Conservation (phyloP, 2,888 invertebrate species). For the Sinopyrophorus schimmeli region DNA sequence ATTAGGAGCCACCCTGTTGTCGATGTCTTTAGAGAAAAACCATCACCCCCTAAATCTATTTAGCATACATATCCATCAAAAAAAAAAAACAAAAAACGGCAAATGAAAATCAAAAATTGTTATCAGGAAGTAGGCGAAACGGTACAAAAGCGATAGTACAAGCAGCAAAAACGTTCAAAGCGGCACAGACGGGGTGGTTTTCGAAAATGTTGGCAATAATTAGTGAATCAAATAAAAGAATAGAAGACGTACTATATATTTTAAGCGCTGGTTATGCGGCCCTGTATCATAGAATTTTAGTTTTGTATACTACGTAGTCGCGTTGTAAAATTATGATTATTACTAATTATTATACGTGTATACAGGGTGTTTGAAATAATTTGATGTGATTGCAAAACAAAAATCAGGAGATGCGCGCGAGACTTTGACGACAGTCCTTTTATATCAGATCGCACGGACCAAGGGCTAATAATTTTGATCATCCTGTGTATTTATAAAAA, state of each 20-base stretch:
- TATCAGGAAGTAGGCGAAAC: conserved; percentile 15
- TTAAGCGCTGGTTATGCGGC: conserved; percentile 39
- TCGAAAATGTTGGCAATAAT: conserved; percentile 46
- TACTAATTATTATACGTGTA: conserved; percentile 11
- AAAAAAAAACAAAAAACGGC: conserved; percentile 10
- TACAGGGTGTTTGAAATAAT: conserved; percentile 30
- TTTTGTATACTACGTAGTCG: conserved; percentile 43
- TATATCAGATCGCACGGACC: background rate
- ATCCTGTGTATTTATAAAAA: conserved; percentile 21
- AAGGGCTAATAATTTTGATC: conserved; percentile 24
- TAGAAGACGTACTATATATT: conserved; percentile 28
- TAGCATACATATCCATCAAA: conserved; percentile 23
- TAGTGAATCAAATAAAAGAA: conserved; percentile 36
- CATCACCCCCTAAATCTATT: background rate
- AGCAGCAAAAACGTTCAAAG: conserved; percentile 24
- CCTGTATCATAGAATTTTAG: conserved; percentile 43
- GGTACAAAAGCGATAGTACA: conserved; percentile 13
- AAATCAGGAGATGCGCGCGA: background rate
- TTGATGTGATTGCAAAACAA: conserved; percentile 16
- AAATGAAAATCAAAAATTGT: conserved; percentile 15
- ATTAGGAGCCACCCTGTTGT: conserved; percentile 22
- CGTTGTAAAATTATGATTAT: conserved; percentile 34
- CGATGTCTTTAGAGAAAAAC: background rate
- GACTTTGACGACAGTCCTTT: background rate
- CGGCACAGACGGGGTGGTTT: conserved; percentile 36